Base-by-base conservation (phyloP, 2,888 invertebrate genomes). In the Laothoe populi region DNA sequence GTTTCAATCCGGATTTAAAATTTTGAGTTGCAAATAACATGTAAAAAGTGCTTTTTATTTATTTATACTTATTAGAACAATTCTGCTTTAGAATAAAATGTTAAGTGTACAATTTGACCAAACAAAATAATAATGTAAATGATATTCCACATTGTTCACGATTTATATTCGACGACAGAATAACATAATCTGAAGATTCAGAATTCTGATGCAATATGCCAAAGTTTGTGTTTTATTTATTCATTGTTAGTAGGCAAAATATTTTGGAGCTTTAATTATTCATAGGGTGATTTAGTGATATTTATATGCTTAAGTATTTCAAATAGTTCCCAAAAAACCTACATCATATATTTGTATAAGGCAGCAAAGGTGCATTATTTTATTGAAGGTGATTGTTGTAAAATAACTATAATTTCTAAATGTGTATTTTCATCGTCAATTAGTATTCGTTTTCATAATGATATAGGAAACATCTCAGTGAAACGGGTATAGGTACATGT, bases 131-230 rank as follows among this genome's bases (percentile, higher is more conserved):
- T 26, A 60, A 84, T 84, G 82, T 79, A 83, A 81, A 82, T 80
- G 70, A 72, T 59, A 69, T 67, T 71, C 71, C 68, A 73, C 79
- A 78, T 79, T 79, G 76, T 77, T 75, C 66, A 68, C 81, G 78
- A 81, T 84, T 81, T 81, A 78, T 82, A 83, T 82, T 72, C 79
- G 67, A 23, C 24, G 68, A 74, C 71, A 68, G 74, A 72, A 77
- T 82, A 70, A 64, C 74, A 73, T 79, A 77, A 74, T 79, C 72
- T 76, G 59, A 63, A 71, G 74, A 70, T 75, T 68, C 69, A 68
- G 73, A 67, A 74, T 73, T 46, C 42, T 42, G 67, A 71, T 71
- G 66, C 59, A 53, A 66, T 66, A 53, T 62, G 40, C 24, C 44
- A 57, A 48, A 40, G 38, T 64, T 64, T 49, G 31, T 38, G 40